Evolutionary conservation across 2,888 invertebrate species (phyloP).

Genomic region (Nephrotoma flavescens): DNA sequence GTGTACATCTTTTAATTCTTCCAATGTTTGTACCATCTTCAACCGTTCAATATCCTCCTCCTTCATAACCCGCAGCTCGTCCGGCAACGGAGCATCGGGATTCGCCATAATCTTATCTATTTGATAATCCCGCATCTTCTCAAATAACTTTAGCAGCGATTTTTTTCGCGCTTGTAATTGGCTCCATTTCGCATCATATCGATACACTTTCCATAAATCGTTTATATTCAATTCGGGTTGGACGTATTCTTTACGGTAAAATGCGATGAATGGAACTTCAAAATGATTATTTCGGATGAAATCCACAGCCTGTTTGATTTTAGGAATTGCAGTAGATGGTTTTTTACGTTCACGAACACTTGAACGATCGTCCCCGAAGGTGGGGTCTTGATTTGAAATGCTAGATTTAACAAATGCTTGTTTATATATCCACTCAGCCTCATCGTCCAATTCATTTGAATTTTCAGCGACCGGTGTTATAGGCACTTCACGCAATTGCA

Average conservation of each 20-base stretch:
- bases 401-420: conserved; percentile 78
- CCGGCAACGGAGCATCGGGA: conserved; percentile 71
- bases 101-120: conserved; percentile 65
- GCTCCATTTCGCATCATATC: conserved; percentile 90
- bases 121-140: conserved; percentile 87
- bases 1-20: conserved; percentile 86
- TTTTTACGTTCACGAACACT: conserved; percentile 40
- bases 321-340: conserved; percentile 59
- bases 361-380: conserved; percentile 25
- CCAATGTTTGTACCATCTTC: conserved; percentile 63
- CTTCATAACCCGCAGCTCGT: conserved; percentile 64
- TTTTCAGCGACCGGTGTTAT: conserved; percentile 69
- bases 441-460: conserved; percentile 78
- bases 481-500: conserved; percentile 80
- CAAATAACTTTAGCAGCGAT: conserved; percentile 64
- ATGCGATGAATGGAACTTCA: conserved; percentile 97
- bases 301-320: conserved; percentile 86
- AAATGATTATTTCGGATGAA: conserved; percentile 91
- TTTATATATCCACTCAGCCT: conserved; percentile 95
- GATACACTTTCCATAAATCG: conserved; percentile 97
- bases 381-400: conserved; percentile 61
- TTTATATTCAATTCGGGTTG: conserved; percentile 86
- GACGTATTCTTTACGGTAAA: conserved; percentile 96
- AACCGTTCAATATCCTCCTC: conserved; percentile 75
- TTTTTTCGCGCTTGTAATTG: conserved; percentile 73